A percentile compares a stretch with the other conserved stretches of the same genome.
Evolutionary conservation across 2,888 invertebrate genomes (phyloP).

Genomic region (Seira ritae): DNA sequence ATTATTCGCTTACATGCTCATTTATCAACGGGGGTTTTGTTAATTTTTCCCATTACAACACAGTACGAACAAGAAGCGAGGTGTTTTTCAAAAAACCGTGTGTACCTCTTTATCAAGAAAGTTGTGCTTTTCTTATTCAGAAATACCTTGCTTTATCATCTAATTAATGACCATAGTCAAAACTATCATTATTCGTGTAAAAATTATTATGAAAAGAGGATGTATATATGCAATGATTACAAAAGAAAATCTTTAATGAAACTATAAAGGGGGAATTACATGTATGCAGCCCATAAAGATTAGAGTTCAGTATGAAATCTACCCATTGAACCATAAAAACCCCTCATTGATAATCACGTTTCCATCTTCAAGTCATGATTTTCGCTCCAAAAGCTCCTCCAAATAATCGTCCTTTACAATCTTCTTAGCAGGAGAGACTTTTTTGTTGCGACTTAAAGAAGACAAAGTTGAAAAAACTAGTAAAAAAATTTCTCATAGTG

Average conservation of each 20-base stretch:
- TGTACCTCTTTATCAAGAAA: too few species aligned
- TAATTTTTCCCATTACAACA: neutral
- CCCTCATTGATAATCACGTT: neutral
- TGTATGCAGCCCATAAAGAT: neutral
- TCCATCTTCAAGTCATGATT: conserved; percentile 18
- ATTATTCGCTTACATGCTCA: neutral
- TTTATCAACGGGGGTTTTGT: neutral
- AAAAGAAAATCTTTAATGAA: conserved; percentile 9
- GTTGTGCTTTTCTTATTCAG: conserved; percentile 2
- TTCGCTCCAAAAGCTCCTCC: conserved; percentile 18
- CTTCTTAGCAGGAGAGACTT: neutral
- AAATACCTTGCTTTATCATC: too few species aligned
- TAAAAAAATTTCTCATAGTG: conserved; percentile 8
- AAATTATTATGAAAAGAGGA: conserved; percentile 9
- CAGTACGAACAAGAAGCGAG: neutral
- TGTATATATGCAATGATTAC: conserved; percentile 12
- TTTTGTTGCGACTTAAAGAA: conserved; percentile 3
- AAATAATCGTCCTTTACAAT: conserved; percentile 3
- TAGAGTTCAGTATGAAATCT: neutral
- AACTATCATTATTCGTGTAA: conserved; percentile 8
- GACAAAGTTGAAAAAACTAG: neutral
- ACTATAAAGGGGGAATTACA: conserved; percentile 12
- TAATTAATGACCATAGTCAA: neutral
- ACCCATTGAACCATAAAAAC: conserved; percentile 3
- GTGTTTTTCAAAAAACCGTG: too few species aligned